phyloP scores from a whole-genome alignment of 1,140 invertebrate genomes.

The Nebria ingens region DNA sequence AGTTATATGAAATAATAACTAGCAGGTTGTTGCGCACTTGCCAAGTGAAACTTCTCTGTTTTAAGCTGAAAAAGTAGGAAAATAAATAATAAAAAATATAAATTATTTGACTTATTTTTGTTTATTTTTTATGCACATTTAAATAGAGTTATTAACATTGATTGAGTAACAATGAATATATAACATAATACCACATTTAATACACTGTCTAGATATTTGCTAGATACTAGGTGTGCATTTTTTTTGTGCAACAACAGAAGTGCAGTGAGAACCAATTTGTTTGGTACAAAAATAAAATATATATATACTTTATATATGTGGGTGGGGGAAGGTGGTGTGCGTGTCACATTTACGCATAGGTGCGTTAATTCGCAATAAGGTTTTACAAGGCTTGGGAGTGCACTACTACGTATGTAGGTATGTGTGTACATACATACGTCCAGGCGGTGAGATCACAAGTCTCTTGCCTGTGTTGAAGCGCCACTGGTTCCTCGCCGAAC shows the following conservation, averaged over 20 bases:
- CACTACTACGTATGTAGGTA: no score
- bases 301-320: background rate
- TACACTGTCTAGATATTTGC: background rate
- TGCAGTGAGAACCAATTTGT: conserved; percentile 1
- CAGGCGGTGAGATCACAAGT: background rate
- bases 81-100: background rate
- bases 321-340: background rate
- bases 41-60: background rate
- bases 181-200: background rate
- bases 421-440: background rate
- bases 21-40: background rate
- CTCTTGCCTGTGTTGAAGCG: no score
- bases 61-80: background rate
- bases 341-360: background rate
- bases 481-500: no score
- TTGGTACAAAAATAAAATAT: background rate
- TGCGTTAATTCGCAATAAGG: background rate
- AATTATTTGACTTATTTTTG: background rate
- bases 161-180: background rate
- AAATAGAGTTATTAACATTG: background rate
- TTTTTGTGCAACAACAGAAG: background rate
- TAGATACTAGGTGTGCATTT: conserved; percentile 2
- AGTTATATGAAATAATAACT: no score
- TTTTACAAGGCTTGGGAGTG: no score
- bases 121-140: conserved; percentile 3